Evolutionary conservation across 2,113 vertebrate genomes (phyloP).

Genomic region (Trachemys scripta): DNA sequence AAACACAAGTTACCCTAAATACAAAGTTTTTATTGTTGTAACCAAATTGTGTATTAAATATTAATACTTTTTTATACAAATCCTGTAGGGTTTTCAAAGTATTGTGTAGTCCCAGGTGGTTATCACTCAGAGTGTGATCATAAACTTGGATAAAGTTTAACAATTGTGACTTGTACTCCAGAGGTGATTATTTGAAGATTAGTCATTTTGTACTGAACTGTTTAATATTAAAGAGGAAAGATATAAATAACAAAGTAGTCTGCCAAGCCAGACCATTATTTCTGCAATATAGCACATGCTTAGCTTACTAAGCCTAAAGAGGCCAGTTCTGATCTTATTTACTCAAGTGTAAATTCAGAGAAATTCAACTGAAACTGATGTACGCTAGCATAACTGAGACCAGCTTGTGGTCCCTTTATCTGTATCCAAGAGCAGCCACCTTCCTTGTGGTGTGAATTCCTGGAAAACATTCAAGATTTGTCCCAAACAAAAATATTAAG

Average conservation of each 20-base stretch:
- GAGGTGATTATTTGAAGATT: neutral
- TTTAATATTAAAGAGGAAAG: neutral
- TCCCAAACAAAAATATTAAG: neutral
- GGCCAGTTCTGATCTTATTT: neutral
- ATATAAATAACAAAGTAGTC: neutral
- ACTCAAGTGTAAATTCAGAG: neutral
- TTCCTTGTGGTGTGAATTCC: neutral
- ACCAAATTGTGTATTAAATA: neutral
- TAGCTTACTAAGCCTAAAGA: neutral
- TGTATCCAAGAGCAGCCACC: neutral
- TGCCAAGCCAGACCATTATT: neutral
- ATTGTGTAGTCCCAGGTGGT: neutral
- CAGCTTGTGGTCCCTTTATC: neutral
- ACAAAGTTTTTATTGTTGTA: neutral
- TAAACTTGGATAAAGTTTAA: neutral
- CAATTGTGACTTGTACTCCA: neutral
- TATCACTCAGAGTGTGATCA: neutral
- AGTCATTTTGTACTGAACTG: neutral
- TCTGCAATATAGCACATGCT: neutral
- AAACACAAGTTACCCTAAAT: neutral
- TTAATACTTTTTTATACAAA: neutral
- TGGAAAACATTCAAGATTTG: neutral
- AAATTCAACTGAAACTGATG: neutral
- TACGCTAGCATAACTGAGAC: neutral
- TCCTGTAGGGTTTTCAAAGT: neutral